phyloP scores from a whole-genome alignment of 2,888 invertebrate genomes.

The Drosophila picticornis region DNA sequence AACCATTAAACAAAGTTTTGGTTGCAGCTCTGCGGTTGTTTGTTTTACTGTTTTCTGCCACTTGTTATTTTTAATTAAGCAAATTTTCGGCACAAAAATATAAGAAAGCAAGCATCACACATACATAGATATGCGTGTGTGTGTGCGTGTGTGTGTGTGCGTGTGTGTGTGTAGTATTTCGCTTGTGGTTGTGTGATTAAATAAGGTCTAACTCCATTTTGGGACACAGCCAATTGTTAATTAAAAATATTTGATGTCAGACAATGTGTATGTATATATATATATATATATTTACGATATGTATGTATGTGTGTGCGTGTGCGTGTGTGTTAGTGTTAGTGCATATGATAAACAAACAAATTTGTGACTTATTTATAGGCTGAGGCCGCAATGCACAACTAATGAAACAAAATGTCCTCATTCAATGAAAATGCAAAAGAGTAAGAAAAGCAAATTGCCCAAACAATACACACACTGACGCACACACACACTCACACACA shows the following conservation, averaged over 20 bases:
- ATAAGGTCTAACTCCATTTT: slow-evolving; percentile 43
- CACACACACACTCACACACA: slow-evolving; percentile 11
- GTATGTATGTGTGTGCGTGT: background rate
- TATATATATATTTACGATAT: background rate
- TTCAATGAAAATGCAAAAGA: slow-evolving; percentile 40
- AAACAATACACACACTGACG: slow-evolving; percentile 26
- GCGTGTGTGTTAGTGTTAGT: slow-evolving; percentile 4
- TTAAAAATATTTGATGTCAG: slow-evolving; percentile 63
- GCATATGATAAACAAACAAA: slow-evolving; percentile 28
- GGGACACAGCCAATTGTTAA: slow-evolving; percentile 63
- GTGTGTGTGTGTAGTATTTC: background rate
- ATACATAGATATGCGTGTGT: slow-evolving; percentile 33
- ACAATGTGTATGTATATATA: slow-evolving; percentile 6
- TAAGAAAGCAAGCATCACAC: slow-evolving; percentile 59
- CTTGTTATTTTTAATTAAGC: slow-evolving; percentile 79
- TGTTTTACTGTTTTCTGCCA: slow-evolving; percentile 45
- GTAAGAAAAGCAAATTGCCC: slow-evolving; percentile 37
- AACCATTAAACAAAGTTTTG: slow-evolving; percentile 77
- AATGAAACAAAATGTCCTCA: slow-evolving; percentile 45
- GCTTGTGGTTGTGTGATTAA: slow-evolving; percentile 32
- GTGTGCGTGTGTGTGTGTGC: background rate
- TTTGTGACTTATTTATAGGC: slow-evolving; percentile 48
- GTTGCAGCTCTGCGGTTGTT: slow-evolving; percentile 71
- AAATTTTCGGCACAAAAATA: slow-evolving; percentile 74
- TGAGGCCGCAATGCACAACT: slow-evolving; percentile 33